Percentiles rank a stretch among this genome's conserved stretches.
These are phyloP conservation scores for Ceyx margarethae DNA, from an alignment of 2,113 vertebrate species.

Conservation along the genomic window DNA sequence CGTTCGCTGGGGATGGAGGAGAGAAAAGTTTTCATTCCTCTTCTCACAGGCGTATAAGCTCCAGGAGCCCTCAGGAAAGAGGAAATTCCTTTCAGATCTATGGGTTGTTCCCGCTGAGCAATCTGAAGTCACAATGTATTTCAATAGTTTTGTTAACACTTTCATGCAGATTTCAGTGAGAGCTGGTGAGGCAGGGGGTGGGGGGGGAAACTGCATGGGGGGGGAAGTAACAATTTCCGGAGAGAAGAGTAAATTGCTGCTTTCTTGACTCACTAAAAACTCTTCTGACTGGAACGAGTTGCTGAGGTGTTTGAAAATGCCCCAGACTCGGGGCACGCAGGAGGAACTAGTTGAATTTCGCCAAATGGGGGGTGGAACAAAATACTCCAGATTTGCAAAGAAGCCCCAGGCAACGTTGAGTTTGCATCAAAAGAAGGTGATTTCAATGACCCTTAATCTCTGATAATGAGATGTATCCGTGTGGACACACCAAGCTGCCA, in stretches of 20 bases:
- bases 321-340: not conserved
- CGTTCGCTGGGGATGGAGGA: not conserved
- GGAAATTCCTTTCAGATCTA: slow-evolving; percentile 41
- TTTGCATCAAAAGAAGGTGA: not conserved
- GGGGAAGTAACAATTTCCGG: not conserved
- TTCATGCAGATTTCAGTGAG: not conserved
- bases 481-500: not conserved
- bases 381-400: not conserved
- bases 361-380: not conserved
- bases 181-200: not conserved
- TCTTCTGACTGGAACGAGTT: not conserved
- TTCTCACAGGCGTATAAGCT: not conserved
- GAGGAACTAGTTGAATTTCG: not conserved
- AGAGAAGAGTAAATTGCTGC: not conserved
- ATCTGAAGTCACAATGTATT: slow-evolving; percentile 5
- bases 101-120: slow-evolving; percentile 27
- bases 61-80: slow-evolving; percentile 15
- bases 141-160: not conserved
- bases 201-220: not conserved
- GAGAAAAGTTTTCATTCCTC: not conserved
- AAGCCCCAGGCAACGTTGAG: not conserved
- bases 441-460: slow-evolving; percentile 14
- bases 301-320: not conserved
- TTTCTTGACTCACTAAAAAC: not conserved
- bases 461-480: not conserved